A percentile compares a stretch with the other conserved stretches of the same genome.
Evolutionary conservation across 1,140 invertebrate genomes (phyloP).

Genomic region (Caenorhabditis elegans): DNA sequence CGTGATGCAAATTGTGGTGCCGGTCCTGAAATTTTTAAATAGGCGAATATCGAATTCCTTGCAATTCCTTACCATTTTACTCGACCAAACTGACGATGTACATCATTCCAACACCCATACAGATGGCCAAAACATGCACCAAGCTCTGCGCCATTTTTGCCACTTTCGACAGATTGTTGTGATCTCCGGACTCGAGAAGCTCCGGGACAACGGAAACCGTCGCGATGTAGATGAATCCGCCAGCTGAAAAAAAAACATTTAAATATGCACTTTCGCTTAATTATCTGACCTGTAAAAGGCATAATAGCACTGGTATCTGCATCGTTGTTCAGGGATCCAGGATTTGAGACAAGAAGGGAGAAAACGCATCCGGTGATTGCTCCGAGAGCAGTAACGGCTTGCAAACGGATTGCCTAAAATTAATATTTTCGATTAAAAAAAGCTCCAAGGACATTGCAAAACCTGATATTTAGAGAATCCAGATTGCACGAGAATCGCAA

Average conservation of each 20-base stretch:
- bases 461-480: slow-evolving; percentile 80
- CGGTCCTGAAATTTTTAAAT: too few species aligned
- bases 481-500: slow-evolving; percentile 90
- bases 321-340: slow-evolving; percentile 67
- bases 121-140: slow-evolving; percentile 53
- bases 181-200: slow-evolving; percentile 71
- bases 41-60: neutral
- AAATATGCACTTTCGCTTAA: too few species aligned
- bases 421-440: too few species aligned
- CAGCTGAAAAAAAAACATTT: slow-evolving; percentile 70
- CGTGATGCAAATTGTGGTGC: too few species aligned
- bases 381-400: slow-evolving; percentile 87
- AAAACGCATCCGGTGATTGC: slow-evolving; percentile 72
- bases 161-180: slow-evolving; percentile 8
- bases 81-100: slow-evolving; percentile 59
- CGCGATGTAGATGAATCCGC: slow-evolving; percentile 96
- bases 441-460: too few species aligned
- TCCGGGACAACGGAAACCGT: slow-evolving; percentile 94
- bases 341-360: slow-evolving; percentile 55
- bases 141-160: slow-evolving; percentile 55
- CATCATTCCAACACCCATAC: slow-evolving; percentile 56
- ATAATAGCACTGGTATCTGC: slow-evolving; percentile 82
- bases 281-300: slow-evolving; percentile 77
- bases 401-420: slow-evolving; percentile 82
- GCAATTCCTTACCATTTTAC: neutral